Evolutionary conservation across 2,888 invertebrate species (phyloP), one percentile per base, ranked within the genome.

Genomic region (Trimorus sp.): DNA sequence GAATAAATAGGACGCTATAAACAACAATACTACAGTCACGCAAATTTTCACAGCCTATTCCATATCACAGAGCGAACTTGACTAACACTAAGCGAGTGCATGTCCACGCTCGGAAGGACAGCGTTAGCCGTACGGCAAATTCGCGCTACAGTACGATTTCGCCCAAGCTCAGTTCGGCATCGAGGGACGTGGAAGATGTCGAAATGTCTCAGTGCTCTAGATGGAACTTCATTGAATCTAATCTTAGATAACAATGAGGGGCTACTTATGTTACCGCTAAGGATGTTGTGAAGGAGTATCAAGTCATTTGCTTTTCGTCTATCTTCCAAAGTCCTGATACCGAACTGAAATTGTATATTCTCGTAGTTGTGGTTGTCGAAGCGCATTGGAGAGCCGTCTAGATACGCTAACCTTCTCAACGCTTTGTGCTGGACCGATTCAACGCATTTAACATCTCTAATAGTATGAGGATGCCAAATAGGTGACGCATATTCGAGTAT

Each of bases 351-450:
- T 12, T 48, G 48, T 12, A 48, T 48, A 48, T 48, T 3, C n/a
- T 14, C 12, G 11, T 65, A 53, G 16, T 65, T 42, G 26, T 65
- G 53, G 40, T 65, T 42, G 16, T 40, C 40, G 11, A 14, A 53
- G 40, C 53, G 11, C 66, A 68, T 68, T 56, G 66, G 54, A 26
- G 45, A 37, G n/a, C 42, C 56, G 45, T 68, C 26, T 16, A 68
- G 51, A 68, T 54, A 68, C 36, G 56, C 66, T n/a, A 68, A 36
- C 11, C 66, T 37, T 14, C 66, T 68, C 54, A 68, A 40, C 54
- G 56, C 54, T 68, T 54, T 56, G n/a, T 51, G 66, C 45, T 68
- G 66, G n/a, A 68, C 56, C 11, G 56, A 68, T 68, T 68, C 66
- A 11, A 68, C 12, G 16, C 37, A 56, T 48, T 48, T 48, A n/a